A percentile compares a stretch with the other conserved stretches of the same genome.
These are phyloP conservation scores for Asteroscopus sphinx DNA, from an alignment of 2,888 invertebrate species.

Conservation along the genomic window DNA sequence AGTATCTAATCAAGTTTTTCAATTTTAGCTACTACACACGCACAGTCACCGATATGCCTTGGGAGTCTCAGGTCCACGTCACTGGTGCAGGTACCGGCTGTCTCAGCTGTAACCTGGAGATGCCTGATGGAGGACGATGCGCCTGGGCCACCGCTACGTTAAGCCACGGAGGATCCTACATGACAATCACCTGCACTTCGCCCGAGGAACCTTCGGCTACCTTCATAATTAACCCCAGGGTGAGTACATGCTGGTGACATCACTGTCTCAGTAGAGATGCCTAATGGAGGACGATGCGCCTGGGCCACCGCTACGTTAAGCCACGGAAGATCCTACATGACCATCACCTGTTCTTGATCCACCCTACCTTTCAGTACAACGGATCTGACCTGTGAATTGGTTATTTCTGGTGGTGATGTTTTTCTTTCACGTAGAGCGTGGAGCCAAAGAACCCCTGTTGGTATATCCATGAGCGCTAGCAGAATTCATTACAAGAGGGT, in stretches of 20 bases:
- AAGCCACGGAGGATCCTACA: slow-evolving; percentile 91
- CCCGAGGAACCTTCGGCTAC: slow-evolving; percentile 91
- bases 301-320: too few relatives aligned
- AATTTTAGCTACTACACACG: slow-evolving; percentile 93
- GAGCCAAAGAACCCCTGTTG: too few relatives aligned
- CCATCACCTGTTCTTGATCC: too few relatives aligned
- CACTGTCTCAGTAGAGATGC: background rate
- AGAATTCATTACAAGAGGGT: too few relatives aligned
- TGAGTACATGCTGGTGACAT: slow-evolving; percentile 54
- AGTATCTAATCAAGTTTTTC: background rate
- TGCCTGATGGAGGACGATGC: slow-evolving; percentile 90
- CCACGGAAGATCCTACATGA: too few relatives aligned
- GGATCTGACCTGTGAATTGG: too few relatives aligned
- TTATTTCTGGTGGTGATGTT: too few relatives aligned
- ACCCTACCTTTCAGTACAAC: too few relatives aligned
- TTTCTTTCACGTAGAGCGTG: too few relatives aligned
- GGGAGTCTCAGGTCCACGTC: slow-evolving; percentile 92
- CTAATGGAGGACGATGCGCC: too few relatives aligned
- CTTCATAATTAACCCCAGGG: slow-evolving; percentile 85
- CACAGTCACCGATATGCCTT: slow-evolving; percentile 91
- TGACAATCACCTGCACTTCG: slow-evolving; percentile 93
- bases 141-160: slow-evolving; percentile 90
- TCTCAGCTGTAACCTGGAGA: slow-evolving; percentile 91
- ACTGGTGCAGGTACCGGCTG: slow-evolving; percentile 89
- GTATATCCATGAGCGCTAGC: too few relatives aligned